phyloP scores from a whole-genome alignment of 2,113 vertebrate genomes.

The Daphoenositta chrysoptera region DNA sequence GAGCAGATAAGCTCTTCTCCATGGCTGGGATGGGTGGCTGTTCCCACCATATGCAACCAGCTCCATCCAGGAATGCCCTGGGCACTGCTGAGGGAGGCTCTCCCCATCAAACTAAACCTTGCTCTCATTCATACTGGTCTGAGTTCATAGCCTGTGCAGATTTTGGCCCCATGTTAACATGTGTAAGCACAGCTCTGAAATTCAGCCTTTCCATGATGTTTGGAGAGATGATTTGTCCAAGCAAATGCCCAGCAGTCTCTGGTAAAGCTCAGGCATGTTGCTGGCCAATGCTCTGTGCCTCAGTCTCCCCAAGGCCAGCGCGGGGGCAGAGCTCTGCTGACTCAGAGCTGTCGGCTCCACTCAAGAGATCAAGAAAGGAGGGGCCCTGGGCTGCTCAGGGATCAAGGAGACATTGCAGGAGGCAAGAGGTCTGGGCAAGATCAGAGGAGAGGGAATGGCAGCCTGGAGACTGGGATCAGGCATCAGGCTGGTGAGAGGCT shows the following conservation, averaged over 20 bases:
- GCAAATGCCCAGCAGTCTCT: not conserved
- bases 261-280: not conserved
- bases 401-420: fast-evolving
- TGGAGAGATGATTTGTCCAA: not conserved
- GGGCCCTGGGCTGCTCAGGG: not conserved
- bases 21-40: not conserved
- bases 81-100: not conserved
- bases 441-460: not conserved
- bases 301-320: fast-evolving
- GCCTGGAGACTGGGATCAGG: not conserved
- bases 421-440: not conserved
- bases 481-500: not conserved
- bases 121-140: fast-evolving
- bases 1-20: not conserved
- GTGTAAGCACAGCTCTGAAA: not conserved
- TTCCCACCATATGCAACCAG: not conserved
- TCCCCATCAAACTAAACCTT: not conserved
- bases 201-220: not conserved
- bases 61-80: not conserved
- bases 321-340: not conserved
- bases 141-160: not conserved
- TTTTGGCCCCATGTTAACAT: not conserved
- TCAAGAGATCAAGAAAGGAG: not conserved
- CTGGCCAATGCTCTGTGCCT: not conserved
- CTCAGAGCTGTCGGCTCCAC: not conserved